Conservation (phyloP, 2,888 invertebrate species). For the Athripsodes cinereus region DNA sequence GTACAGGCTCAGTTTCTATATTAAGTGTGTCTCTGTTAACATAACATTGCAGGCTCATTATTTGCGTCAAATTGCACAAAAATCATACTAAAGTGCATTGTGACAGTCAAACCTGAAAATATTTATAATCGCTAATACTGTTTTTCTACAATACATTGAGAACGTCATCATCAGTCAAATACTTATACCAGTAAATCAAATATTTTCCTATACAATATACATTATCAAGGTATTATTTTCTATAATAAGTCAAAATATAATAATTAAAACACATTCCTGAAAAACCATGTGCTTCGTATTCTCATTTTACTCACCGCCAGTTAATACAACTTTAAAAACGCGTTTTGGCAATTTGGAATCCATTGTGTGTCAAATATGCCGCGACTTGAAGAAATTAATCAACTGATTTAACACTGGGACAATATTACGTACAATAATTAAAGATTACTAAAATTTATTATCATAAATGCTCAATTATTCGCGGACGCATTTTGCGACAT, state of each 20-base stretch:
- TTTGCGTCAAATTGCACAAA: too few species aligned
- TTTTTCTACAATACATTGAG: too few species aligned
- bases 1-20: too few species aligned
- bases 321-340: constrained; percentile 79
- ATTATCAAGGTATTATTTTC: too few species aligned
- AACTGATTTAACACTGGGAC: constrained; percentile 9
- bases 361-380: constrained; percentile 35
- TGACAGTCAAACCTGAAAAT: too few species aligned
- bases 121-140: too few species aligned
- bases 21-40: too few species aligned
- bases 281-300: constrained; percentile 18
- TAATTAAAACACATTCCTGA: constrained; percentile 3
- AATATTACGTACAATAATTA: constrained; percentile 1
- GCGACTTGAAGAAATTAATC: constrained; percentile 8
- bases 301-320: constrained; percentile 66
- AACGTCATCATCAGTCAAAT: too few species aligned
- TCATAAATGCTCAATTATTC: constrained; percentile 17
- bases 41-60: too few species aligned
- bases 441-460: constrained; percentile 4
- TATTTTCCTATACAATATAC: too few species aligned
- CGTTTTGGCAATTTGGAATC: constrained; percentile 56
- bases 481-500: constrained; percentile 15
- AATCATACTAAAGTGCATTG: too few species aligned
- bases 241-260: neutral
- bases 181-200: too few species aligned